Percentiles rank a stretch among this genome's conserved stretches.
phyloP scores from a whole-genome alignment of 2,113 vertebrate species.

The Hippocampus barbouri region DNA sequence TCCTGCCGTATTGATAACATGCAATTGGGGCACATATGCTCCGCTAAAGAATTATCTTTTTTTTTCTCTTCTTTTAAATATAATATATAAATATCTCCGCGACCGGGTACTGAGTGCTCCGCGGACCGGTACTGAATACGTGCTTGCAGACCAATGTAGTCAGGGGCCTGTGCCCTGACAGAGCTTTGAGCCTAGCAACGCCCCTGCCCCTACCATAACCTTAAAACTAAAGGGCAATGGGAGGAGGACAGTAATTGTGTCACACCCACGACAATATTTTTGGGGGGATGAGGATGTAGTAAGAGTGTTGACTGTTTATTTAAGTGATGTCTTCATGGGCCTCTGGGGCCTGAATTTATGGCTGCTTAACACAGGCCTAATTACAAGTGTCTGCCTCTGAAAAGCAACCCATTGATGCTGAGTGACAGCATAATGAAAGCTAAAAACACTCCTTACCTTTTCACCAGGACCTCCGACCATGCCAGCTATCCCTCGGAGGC shows the following conservation, averaged over 20 bases:
- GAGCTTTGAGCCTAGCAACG: too few relatives aligned
- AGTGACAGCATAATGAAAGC: conserved; percentile 61
- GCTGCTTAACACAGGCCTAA: conserved; percentile 49
- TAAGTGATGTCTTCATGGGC: conserved; percentile 30
- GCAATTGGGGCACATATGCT: too few relatives aligned
- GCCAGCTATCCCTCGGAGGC: conserved; percentile 83
- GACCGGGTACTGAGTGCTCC: too few relatives aligned
- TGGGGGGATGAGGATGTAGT: conserved; percentile 25
- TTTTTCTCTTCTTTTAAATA: too few relatives aligned
- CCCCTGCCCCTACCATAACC: background rate
- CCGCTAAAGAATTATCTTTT: too few relatives aligned
- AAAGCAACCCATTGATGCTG: conserved; percentile 40
- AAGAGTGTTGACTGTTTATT: conserved; percentile 42
- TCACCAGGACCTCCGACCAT: conserved; percentile 82
- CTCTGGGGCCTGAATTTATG: conserved; percentile 27
- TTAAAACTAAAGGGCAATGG: background rate
- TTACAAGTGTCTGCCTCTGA: conserved; percentile 52
- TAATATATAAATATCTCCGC: too few relatives aligned
- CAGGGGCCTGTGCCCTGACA: too few relatives aligned
- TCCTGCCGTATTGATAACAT: too few relatives aligned
- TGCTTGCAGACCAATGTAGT: too few relatives aligned
- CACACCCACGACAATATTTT: conserved; percentile 28
- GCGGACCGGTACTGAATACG: too few relatives aligned
- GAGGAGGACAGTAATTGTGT: conserved; percentile 5
- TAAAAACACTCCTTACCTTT: conserved; percentile 79